A percentile compares a stretch with the other conserved stretches of the same genome.
These are phyloP conservation scores for Keiferia lycopersicella DNA, from an alignment of 2,888 invertebrate genomes.

Conservation along the genomic window DNA sequence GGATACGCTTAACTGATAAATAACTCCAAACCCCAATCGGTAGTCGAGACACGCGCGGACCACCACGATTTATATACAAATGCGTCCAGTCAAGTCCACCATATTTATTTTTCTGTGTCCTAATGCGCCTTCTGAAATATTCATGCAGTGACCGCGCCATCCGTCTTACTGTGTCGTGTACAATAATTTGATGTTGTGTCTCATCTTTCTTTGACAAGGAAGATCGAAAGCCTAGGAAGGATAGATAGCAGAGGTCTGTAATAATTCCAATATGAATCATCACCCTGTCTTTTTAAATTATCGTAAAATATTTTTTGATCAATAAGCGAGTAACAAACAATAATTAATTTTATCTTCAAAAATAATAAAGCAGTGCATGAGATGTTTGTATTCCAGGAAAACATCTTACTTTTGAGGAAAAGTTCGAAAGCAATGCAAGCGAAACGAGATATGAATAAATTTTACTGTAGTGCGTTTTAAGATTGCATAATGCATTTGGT, in stretches of 20 bases:
- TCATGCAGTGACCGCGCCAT: slow-evolving; percentile 73
- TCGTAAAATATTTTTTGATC: too few relatives aligned
- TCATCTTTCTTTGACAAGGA: slow-evolving; percentile 37
- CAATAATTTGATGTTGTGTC: slow-evolving; percentile 63
- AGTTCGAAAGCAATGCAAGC: neutral
- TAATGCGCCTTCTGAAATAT: slow-evolving; percentile 78
- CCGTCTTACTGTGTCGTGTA: slow-evolving; percentile 68
- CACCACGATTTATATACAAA: slow-evolving; percentile 76
- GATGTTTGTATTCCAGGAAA: slow-evolving; percentile 8
- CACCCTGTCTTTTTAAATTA: too few relatives aligned
- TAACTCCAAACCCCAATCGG: slow-evolving; percentile 56
- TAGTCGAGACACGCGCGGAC: slow-evolving; percentile 66
- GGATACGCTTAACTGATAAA: slow-evolving; percentile 69
- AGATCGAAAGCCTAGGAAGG: slow-evolving; percentile 7
- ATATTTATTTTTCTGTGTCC: slow-evolving; percentile 77
- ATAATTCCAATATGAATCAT: too few relatives aligned
- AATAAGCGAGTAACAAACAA: too few relatives aligned
- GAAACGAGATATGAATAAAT: slow-evolving; percentile 1
- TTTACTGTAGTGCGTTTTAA: slow-evolving; percentile 6
- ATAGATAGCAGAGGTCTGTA: neutral
- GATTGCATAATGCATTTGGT: slow-evolving; percentile 7
- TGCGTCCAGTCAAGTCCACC: slow-evolving; percentile 70
- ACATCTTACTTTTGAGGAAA: slow-evolving; percentile 10
- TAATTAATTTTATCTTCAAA: neutral
- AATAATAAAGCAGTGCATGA: neutral